phyloP scores from a whole-genome alignment of 2,888 invertebrate genomes.

The Tuberolachnus salignus region DNA sequence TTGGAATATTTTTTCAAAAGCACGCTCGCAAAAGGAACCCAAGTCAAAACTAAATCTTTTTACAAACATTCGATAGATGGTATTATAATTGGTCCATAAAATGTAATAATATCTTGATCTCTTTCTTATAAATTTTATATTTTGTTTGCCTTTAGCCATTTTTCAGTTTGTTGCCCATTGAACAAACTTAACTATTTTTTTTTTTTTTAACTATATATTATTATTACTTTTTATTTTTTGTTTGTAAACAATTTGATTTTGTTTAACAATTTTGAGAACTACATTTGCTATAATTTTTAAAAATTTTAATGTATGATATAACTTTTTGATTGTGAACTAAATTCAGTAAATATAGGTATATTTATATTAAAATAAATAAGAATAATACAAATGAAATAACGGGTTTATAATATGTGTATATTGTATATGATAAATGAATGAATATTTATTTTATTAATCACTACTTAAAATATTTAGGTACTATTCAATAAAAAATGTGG shows the following conservation, averaged over 20 bases:
- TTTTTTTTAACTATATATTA: slow-evolving; percentile 15
- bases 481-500: no score
- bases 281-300: slow-evolving; percentile 21
- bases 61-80: slow-evolving; percentile 57
- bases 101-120: slow-evolving; percentile 50
- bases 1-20: slow-evolving; percentile 98
- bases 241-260: slow-evolving; percentile 49
- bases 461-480: no score
- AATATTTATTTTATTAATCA: no score
- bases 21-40: slow-evolving; percentile 59
- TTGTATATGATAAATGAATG: no score
- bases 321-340: slow-evolving; percentile 1
- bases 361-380: not conserved
- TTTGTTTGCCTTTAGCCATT: slow-evolving; percentile 50
- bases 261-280: slow-evolving; percentile 35
- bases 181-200: slow-evolving; percentile 52
- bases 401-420: no score
- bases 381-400: not conserved
- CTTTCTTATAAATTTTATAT: slow-evolving; percentile 55
- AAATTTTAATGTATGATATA: slow-evolving; percentile 1
- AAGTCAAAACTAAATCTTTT: slow-evolving; percentile 57
- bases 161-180: slow-evolving; percentile 51
- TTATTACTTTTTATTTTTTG: not conserved
- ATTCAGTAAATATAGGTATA: not conserved
- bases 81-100: slow-evolving; percentile 33